These are phyloP conservation scores for Melanogrammus aeglefinus DNA, from an alignment of 2,797 vertebrate species.

Conservation along the genomic window DNA sequence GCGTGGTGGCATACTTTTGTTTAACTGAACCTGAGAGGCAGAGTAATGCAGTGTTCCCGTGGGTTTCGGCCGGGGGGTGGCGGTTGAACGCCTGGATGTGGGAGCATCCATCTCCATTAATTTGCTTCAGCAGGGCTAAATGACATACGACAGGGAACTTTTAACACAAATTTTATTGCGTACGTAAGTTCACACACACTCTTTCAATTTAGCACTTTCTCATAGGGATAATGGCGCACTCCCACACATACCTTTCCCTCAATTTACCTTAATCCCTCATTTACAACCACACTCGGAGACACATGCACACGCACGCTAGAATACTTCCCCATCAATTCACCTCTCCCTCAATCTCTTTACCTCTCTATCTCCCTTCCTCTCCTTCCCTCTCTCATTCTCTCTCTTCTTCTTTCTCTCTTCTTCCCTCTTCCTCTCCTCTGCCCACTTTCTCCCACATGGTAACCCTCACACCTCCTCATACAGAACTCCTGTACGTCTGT, in stretches of 20 bases:
- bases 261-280: neutral
- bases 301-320: neutral
- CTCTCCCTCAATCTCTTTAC: neutral
- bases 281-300: neutral
- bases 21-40: neutral
- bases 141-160: neutral
- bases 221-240: neutral
- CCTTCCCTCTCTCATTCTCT: neutral
- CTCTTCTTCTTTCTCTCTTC: neutral
- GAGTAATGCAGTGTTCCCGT: neutral
- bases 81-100: neutral
- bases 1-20: too few relatives aligned
- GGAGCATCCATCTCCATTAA: neutral
- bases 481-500: conserved; percentile 27
- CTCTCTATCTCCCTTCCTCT: neutral
- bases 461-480: conserved; percentile 12
- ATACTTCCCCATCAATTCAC: neutral
- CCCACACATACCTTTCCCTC: neutral
- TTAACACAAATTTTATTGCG: neutral
- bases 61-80: neutral
- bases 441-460: neutral
- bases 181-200: neutral
- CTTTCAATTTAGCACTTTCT: neutral
- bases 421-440: neutral
- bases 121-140: neutral